Base-by-base conservation (phyloP, 1,140 invertebrate species). In the Zophobas morio region DNA sequence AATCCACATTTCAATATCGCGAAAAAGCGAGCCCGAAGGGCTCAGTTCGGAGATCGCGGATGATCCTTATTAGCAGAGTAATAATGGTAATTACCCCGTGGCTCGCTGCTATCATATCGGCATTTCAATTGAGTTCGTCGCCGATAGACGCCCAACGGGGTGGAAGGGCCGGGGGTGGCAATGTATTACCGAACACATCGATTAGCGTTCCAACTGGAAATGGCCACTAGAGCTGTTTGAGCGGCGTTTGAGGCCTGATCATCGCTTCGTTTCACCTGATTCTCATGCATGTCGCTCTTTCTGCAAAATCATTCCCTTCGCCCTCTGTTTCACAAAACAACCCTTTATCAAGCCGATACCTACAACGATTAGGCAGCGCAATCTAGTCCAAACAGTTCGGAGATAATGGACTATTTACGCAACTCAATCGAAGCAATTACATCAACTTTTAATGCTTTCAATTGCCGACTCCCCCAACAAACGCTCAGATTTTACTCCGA, bases 191-290 rank as follows among this genome's bases (percentile, higher is more conserved):
- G 77, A 79, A 74, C 77, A 80, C 81, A 82, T 82, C 81, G 81
- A 82, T 82, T 82, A 82, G 79, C 80, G 78, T 81, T 81, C 77
- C 80, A 81, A 82, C 81, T 82, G 81, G 81, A 82, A 82, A 82
- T 82, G 81, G 79, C 79, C 79, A 80, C 79, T 80, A 78, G 76
- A 80, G 71, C 78, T 79, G 81, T 82, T 82, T 82, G 47, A 56
- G 39, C 60, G 60, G 37, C 60, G 60, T 66, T 66, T 66, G 76
- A 82, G 79, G 75, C 74, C 71, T 76, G 81, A 82, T 82, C 79
- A 82, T 78, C 81, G 79, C 74, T 77, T 76, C 76, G 70, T 74
- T 72, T 79, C 74, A 76, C 66, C 78, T 53, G 74, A 79, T 79
- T 75, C 74, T 75, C 74, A 51, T 75, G 56, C 60, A 75, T 75